Conservation (phyloP, 1,140 invertebrate species). For the Drosophila busckii region DNA sequence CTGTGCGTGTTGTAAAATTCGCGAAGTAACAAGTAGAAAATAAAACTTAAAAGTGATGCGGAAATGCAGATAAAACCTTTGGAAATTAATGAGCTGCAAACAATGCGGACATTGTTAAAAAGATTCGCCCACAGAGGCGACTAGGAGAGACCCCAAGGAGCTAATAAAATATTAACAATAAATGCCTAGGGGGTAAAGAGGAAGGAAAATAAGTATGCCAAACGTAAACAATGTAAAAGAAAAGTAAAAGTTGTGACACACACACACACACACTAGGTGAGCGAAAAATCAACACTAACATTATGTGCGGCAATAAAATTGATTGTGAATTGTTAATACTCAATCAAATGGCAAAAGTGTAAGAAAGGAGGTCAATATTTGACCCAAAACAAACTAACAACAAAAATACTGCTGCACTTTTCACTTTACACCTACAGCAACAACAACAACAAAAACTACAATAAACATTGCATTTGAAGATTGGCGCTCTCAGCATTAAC, state of each 20-base stretch:
- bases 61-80: slow-evolving; percentile 68
- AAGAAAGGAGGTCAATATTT: slow-evolving; percentile 37
- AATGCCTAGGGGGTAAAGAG: slow-evolving; percentile 44
- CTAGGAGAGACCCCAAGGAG: neutral
- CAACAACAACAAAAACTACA: slow-evolving; percentile 7
- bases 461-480: slow-evolving; percentile 3
- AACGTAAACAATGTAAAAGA: too few relatives aligned
- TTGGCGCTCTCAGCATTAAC: slow-evolving; percentile 20
- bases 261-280: too few relatives aligned
- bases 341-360: slow-evolving; percentile 38
- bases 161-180: slow-evolving; percentile 46
- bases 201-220: too few relatives aligned
- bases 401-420: slow-evolving; percentile 43
- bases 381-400: slow-evolving; percentile 29
- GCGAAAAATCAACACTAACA: too few relatives aligned
- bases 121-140: neutral
- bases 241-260: too few relatives aligned
- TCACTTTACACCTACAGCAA: slow-evolving; percentile 60
- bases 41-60: slow-evolving; percentile 42
- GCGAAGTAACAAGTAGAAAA: slow-evolving; percentile 18
- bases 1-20: slow-evolving; percentile 39
- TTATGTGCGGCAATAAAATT: neutral
- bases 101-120: slow-evolving; percentile 64
- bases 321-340: too few relatives aligned
- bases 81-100: slow-evolving; percentile 66